These are phyloP conservation scores for Delichon dasypus DNA, from an alignment of 2,797 vertebrate species.

Conservation along the genomic window DNA sequence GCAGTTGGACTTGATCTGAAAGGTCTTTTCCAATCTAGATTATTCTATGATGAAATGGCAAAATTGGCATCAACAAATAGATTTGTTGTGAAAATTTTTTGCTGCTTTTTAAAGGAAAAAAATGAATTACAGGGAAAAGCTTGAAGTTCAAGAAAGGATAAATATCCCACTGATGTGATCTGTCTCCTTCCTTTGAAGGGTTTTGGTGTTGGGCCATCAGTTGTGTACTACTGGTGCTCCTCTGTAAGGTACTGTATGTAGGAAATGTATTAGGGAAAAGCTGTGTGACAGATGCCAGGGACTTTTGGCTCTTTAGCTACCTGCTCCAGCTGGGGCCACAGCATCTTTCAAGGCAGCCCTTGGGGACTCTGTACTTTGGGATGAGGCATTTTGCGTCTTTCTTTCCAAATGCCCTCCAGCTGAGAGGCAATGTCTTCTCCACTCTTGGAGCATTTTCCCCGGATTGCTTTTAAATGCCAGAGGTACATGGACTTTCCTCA, in stretches of 20 bases:
- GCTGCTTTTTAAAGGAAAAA: neutral
- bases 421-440: neutral
- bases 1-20: neutral
- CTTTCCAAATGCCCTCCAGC: neutral
- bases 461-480: neutral
- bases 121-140: neutral
- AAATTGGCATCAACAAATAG: neutral
- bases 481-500: neutral
- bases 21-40: neutral
- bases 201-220: neutral
- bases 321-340: neutral
- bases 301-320: neutral
- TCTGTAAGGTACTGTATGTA: neutral
- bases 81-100: neutral
- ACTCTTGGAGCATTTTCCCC: neutral
- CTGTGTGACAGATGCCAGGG: neutral
- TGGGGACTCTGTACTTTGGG: accelerated
- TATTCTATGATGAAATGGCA: neutral
- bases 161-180: neutral
- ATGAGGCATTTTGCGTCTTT: neutral
- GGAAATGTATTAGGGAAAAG: neutral
- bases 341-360: neutral
- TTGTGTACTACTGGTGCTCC: neutral
- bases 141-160: neutral
- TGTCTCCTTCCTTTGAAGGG: neutral